phyloP scores from a whole-genome alignment of 2,797 vertebrate genomes.

The Falco novaeseelandiae region DNA sequence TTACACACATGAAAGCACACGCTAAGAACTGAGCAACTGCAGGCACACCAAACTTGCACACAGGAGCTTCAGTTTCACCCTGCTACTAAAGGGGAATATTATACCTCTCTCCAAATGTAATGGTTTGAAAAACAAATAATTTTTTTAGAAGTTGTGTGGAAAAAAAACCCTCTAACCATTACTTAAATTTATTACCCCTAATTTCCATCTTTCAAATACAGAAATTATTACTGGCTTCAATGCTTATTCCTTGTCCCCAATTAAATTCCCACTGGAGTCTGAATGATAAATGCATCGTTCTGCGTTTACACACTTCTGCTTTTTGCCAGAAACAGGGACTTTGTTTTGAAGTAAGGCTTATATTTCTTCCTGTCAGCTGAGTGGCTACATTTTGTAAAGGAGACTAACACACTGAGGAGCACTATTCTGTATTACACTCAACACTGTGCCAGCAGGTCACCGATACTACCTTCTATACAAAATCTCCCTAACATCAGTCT shows the following conservation, averaged over 20 bases:
- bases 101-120: background rate
- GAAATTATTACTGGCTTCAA: background rate
- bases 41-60: background rate
- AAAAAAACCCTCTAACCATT: background rate
- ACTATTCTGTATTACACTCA: accelerated
- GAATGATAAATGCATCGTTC: background rate
- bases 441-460: background rate
- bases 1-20: background rate
- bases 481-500: background rate
- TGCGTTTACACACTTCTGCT: background rate
- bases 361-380: background rate
- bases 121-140: background rate
- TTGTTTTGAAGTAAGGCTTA: background rate
- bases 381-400: background rate
- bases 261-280: background rate
- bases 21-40: background rate
- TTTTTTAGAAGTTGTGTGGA: background rate
- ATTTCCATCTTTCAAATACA: background rate
- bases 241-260: background rate
- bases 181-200: background rate
- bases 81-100: background rate
- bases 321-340: background rate
- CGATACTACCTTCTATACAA: background rate
- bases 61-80: background rate
- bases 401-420: background rate